Conservation (phyloP, 2,113 vertebrate genomes). For the Origma solitaria region DNA sequence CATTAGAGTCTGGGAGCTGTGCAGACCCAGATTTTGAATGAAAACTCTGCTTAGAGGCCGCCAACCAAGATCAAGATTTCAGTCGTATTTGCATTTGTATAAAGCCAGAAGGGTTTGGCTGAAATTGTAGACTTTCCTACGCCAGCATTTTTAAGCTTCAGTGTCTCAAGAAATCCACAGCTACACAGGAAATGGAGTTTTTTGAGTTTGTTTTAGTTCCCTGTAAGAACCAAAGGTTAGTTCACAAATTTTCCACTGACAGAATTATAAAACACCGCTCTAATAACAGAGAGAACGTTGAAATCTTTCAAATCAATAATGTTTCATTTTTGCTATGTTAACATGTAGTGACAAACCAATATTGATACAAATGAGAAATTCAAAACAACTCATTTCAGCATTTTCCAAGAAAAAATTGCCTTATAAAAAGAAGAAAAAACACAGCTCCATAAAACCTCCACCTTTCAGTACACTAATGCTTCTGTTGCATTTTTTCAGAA, state of each 20-base stretch:
- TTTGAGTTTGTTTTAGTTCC: neutral
- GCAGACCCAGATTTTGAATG: neutral
- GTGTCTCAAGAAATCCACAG: neutral
- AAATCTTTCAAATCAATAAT: neutral
- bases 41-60: neutral
- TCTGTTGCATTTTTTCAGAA: neutral
- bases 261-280: too few species aligned
- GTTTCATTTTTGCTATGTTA: neutral
- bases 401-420: neutral
- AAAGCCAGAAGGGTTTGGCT: constrained; percentile 18
- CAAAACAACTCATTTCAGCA: neutral
- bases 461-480: neutral
- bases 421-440: neutral
- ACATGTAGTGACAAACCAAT: neutral
- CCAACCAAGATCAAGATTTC: neutral
- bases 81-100: neutral
- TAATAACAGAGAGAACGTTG: neutral
- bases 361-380: neutral
- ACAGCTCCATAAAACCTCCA: neutral
- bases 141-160: neutral
- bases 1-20: neutral
- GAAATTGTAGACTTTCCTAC: neutral
- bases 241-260: neutral
- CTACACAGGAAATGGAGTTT: neutral
- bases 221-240: neutral